phyloP scores from a whole-genome alignment of 1,140 invertebrate species.

The Drosophila mojavensis region DNA sequence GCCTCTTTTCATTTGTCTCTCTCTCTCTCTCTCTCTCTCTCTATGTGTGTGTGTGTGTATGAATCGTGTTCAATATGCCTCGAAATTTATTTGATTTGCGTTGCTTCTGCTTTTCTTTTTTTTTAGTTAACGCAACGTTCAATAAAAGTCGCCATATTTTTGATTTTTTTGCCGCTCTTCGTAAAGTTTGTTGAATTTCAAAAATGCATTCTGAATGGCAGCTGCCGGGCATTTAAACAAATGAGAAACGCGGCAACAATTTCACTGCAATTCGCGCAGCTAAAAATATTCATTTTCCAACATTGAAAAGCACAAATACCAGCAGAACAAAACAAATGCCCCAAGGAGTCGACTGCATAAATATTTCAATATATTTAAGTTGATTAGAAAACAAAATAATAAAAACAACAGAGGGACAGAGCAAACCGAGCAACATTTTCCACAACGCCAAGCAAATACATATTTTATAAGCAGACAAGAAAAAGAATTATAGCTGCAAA shows the following conservation, averaged over 20 bases:
- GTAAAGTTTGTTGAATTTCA: slow-evolving; percentile 33
- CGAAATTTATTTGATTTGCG: slow-evolving; percentile 51
- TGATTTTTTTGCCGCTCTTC: slow-evolving; percentile 7
- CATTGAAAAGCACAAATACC: neutral
- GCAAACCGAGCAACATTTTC: neutral
- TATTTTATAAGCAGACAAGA: slow-evolving; percentile 33
- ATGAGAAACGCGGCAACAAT: neutral
- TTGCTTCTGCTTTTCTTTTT: slow-evolving; percentile 45
- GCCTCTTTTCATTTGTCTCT: slow-evolving; percentile 39
- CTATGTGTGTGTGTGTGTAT: neutral
- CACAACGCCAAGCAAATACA: slow-evolving; percentile 12
- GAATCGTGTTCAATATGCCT: slow-evolving; percentile 3
- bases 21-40: no score
- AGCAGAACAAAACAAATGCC: slow-evolving; percentile 8
- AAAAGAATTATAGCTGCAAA: slow-evolving; percentile 1
- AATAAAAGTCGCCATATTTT: slow-evolving; percentile 55
- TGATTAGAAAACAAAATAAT: slow-evolving; percentile 26
- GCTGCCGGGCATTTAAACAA: slow-evolving; percentile 8
- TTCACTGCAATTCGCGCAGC: neutral
- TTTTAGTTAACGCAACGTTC: slow-evolving; percentile 49
- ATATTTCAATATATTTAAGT: slow-evolving; percentile 32
- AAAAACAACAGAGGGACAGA: neutral
- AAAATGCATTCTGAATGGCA: slow-evolving; percentile 13
- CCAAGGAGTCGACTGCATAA: neutral
- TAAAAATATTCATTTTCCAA: neutral